Conservation (phyloP, 2,888 invertebrate species). For the Eilema caniola region DNA sequence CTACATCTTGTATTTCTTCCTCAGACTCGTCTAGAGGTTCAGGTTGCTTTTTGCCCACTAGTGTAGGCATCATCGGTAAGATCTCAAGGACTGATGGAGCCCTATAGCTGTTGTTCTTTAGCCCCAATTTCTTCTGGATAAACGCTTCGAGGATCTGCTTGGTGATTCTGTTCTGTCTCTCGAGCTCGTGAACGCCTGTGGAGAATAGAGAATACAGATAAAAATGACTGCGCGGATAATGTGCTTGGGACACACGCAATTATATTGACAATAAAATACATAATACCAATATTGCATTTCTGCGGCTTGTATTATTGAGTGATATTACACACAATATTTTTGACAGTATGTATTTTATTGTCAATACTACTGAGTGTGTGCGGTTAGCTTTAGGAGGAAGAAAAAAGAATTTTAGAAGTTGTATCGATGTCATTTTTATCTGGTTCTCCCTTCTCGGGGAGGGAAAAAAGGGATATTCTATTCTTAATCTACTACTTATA, state of each 20-base stretch:
- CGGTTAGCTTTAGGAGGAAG: conserved; percentile 31
- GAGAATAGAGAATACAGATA: conserved; percentile 84
- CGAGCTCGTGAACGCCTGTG: conserved; percentile 87
- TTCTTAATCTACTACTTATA: conserved; percentile 9
- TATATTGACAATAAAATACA: no score
- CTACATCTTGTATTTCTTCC: conserved; percentile 51
- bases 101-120: conserved; percentile 79
- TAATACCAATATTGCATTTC: no score
- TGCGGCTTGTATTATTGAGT: no score
- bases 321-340: no score
- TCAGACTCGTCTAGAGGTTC: conserved; percentile 48
- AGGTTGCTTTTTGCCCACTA: conserved; percentile 24
- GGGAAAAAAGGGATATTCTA: conserved; percentile 11
- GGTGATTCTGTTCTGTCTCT: conserved; percentile 92
- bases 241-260: not conserved
- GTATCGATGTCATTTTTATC: conserved; percentile 84
- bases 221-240: conserved; percentile 79
- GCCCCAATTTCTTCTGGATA: conserved; percentile 90
- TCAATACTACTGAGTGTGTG: conserved; percentile 9
- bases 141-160: conserved; percentile 92
- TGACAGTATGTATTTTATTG: no score
- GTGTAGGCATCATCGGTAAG: conserved; percentile 77
- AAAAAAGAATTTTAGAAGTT: conserved; percentile 40
- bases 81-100: conserved; percentile 90
- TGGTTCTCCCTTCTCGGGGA: conserved; percentile 74